phyloP scores from a whole-genome alignment of 2,888 invertebrate genomes.

The Idaea dimidiata region DNA sequence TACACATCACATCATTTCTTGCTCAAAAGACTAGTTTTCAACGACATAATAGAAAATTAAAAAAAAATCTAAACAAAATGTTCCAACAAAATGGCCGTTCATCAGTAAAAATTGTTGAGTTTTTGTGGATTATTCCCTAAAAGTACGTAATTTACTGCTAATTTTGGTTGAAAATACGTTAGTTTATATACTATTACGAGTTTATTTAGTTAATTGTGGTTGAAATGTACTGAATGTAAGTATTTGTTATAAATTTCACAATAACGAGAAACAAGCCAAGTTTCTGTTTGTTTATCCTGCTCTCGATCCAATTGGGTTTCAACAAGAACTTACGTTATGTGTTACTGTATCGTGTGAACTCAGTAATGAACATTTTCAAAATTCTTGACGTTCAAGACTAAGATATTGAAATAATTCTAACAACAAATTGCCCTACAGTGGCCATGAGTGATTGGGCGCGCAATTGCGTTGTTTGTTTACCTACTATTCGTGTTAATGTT shows the following conservation, averaged over 20 bases:
- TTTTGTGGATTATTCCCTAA: slow-evolving; percentile 41
- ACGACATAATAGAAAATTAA: slow-evolving; percentile 13
- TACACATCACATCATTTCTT: background rate
- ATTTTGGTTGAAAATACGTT: slow-evolving; percentile 12
- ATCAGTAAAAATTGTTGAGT: slow-evolving; percentile 45
- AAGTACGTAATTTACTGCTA: slow-evolving; percentile 40
- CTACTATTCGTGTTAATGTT: slow-evolving; percentile 46
- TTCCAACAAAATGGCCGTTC: slow-evolving; percentile 70
- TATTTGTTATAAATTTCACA: slow-evolving; percentile 18
- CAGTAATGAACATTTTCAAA: background rate
- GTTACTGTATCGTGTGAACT: background rate
- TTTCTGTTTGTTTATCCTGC: slow-evolving; percentile 46
- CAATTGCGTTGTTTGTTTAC: slow-evolving; percentile 76
- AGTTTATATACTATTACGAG: slow-evolving; percentile 2
- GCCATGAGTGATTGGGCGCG: slow-evolving; percentile 48
- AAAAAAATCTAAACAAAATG: slow-evolving; percentile 36
- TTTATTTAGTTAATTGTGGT: slow-evolving; percentile 15
- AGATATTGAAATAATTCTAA: background rate
- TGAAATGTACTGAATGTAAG: slow-evolving; percentile 20
- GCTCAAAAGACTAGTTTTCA: slow-evolving; percentile 1
- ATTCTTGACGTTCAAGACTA: background rate
- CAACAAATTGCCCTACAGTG: slow-evolving; percentile 13
- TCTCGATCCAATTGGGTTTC: background rate
- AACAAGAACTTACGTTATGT: background rate
- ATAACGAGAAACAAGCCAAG: slow-evolving; percentile 29